Conservation (phyloP, 2,888 invertebrate species). For the Brenthis ino region DNA sequence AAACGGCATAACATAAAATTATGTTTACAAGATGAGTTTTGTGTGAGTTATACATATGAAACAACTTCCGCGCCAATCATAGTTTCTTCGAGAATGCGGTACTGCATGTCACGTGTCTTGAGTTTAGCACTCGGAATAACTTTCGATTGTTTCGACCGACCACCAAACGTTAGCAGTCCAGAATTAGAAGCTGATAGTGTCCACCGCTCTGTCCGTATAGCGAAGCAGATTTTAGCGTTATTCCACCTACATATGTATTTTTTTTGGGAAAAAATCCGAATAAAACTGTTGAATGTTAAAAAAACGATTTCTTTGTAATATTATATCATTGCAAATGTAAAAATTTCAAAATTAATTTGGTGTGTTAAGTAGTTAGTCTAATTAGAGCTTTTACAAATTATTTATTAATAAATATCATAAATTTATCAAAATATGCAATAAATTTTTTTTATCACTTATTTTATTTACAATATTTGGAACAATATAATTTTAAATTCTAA, state of each 20-base stretch:
- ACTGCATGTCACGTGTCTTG: constrained; percentile 63
- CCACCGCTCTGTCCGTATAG: constrained; percentile 54
- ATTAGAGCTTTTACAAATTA: too few relatives aligned
- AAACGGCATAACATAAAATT: too few relatives aligned
- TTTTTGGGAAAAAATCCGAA: constrained; percentile 1
- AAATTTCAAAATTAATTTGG: too few relatives aligned
- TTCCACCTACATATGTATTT: constrained; percentile 7
- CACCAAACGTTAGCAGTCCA: constrained; percentile 66
- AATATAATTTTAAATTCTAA: too few relatives aligned
- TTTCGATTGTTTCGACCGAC: constrained; percentile 74
- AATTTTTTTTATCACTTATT: too few relatives aligned
- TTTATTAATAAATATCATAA: too few relatives aligned
- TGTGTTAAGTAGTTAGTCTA: too few relatives aligned
- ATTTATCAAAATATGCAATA: too few relatives aligned
- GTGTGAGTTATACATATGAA: constrained; percentile 7
- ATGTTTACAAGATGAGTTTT: not conserved
- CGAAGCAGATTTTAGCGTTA: constrained; percentile 50
- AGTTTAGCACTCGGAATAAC: constrained; percentile 75
- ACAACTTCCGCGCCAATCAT: constrained; percentile 57
- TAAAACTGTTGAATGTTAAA: too few relatives aligned
- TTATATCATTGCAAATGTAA: too few relatives aligned
- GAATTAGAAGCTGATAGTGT: constrained; percentile 70
- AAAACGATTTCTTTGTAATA: too few relatives aligned
- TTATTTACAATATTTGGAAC: too few relatives aligned
- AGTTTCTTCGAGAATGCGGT: constrained; percentile 65